Base-by-base conservation (phyloP, 2,888 invertebrate species). In the Dynastes maya region DNA sequence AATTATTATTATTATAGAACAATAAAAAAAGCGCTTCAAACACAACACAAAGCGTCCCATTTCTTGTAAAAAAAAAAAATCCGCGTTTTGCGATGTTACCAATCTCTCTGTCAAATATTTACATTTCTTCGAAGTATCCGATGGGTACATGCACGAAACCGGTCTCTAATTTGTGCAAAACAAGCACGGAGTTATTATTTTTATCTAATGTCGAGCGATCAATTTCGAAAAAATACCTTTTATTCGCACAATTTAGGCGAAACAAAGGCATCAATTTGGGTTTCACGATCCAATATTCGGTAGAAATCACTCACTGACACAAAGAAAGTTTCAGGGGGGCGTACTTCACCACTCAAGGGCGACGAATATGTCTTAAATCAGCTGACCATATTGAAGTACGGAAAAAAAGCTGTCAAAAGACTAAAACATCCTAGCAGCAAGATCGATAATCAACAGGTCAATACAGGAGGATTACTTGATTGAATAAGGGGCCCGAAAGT, bases 281-380 rank as follows among this genome's bases (percentile, higher is more conserved):
- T 37, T 37, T 5, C 32, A 5, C 32, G 32, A 37, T 37, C 32
- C 32, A 37, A 5, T 45, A 45, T 45, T 45, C 29, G 29, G 63
- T 29, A 29, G 13, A 63, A 16, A 22, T 58, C 27, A 58, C 55
- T 22, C 68, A 22, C 45, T 27, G n/a, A 68, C 78, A 80, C 77
- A 78, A 78, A 78, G 77, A 78, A 78, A 75, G 65, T 63, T 68
- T 67, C 51, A 79, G 78, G 79, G 83, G 83, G 83, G 82, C 82
- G 82, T 83, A 81, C 63, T 70, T 77, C 32, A 61, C 70, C 63
- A 75, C 82, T 83, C 83, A 84, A 83, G 83, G 84, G 83, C 83
- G 81, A 79, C 67, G 75, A 70, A 80, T 80, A 79, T 78, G 75
- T 79, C 79, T 78, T 40, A 68, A 79, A 83, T 83, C 82, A 83